Conservation (phyloP, 2,888 invertebrate species). For the Myopa testacea region DNA sequence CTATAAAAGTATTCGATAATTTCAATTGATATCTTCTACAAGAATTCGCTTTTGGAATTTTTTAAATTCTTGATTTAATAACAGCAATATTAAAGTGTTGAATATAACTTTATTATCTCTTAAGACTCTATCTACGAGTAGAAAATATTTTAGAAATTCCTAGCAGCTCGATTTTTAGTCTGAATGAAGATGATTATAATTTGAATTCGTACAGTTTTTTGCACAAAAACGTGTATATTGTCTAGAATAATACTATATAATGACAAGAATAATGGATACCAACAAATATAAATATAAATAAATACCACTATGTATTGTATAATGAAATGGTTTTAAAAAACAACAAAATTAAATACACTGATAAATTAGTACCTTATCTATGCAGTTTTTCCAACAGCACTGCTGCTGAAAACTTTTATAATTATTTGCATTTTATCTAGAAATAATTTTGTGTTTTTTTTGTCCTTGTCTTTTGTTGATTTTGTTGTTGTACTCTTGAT, state of each 20-base stretch:
- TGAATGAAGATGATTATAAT: too few relatives aligned
- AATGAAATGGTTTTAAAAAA: neutral
- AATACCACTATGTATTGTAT: too few relatives aligned
- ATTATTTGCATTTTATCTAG: slow-evolving; percentile 34
- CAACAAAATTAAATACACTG: slow-evolving; percentile 36
- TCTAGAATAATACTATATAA: neutral
- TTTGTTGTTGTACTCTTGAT: slow-evolving; percentile 6
- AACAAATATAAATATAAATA: neutral
- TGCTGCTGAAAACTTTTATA: slow-evolving; percentile 28
- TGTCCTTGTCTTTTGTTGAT: slow-evolving; percentile 1
- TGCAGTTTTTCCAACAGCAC: slow-evolving; percentile 39
- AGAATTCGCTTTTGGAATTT: too few relatives aligned
- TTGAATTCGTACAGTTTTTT: neutral
- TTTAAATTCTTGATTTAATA: too few relatives aligned
- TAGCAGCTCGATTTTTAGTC: too few relatives aligned
- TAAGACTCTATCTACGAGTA: too few relatives aligned
- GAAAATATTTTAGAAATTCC: too few relatives aligned
- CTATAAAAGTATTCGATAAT: too few relatives aligned
- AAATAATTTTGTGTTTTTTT: slow-evolving; percentile 25
- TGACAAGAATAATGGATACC: slow-evolving; percentile 1
- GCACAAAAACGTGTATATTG: slow-evolving; percentile 8
- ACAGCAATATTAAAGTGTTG: too few relatives aligned
- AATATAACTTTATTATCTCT: too few relatives aligned
- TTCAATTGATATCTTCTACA: too few relatives aligned
- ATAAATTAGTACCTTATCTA: slow-evolving; percentile 49